Evolutionary conservation across 2,113 vertebrate species (phyloP), one percentile per base, ranked within the genome.

Genomic region (Caranx ignobilis): DNA sequence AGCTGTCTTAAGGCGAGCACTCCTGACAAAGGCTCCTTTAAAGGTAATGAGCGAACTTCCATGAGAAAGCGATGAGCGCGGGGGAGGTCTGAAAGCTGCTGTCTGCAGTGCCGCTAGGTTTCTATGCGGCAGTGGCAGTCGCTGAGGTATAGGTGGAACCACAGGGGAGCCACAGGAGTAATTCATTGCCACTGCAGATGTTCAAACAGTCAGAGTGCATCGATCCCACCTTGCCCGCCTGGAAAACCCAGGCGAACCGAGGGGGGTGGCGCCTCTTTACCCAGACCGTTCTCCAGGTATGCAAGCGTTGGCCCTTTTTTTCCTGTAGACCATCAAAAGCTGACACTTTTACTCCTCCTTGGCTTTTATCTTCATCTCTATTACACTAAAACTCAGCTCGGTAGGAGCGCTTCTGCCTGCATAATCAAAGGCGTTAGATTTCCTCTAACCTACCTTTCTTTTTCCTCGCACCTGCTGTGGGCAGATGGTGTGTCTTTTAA

Each of bases 131-230:
- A 87, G 32, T 60, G 31, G 56, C 59, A 87, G 26, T 60, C 34
- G 57, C 59, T 39, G 79, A 83, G 70, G 82, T 69, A 57, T 71
- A 83, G 84, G 77, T 81, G 86, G 73, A 63, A 79, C 71, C 89
- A 86, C 88, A 37, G 55, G 87, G 87, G 84, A 90, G 83, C 81
- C 59, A 26, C 71, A 43, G 54, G 9, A 75, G 85, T 90, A 86
- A 94, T 92, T 92, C 79, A 92, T 90, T 61, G 68, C 78, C 90
- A 86, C 88, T 92, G 90, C 88, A 87, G 91, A 94, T 92, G 87
- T 85, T 90, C 75, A 79, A 84, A 83, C 83, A 74, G 79, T 79
- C 82, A 75, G 79, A 56, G 67, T 3, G 68, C 86, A 93, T 91
- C 48, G 88, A 93, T 91, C 76, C 72, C 52, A 37, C n/a, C 0